A percentile compares a stretch with the other conserved stretches of the same genome.
These are phyloP conservation scores for Cryptoprocta ferox DNA, from an alignment of 2,797 vertebrate genomes.

Conservation along the genomic window DNA sequence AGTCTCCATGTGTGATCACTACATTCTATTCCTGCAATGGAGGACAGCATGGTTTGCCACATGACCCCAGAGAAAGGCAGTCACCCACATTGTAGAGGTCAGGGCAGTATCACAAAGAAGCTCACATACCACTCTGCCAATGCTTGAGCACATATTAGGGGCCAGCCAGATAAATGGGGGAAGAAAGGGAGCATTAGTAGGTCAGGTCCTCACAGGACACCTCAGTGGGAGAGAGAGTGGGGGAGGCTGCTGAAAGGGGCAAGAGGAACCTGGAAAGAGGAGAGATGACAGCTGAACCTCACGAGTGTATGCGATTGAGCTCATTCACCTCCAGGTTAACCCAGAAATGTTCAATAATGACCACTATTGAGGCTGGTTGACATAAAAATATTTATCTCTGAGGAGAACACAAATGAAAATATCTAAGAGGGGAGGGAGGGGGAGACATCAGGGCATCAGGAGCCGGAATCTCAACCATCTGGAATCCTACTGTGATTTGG, in stretches of 20 bases:
- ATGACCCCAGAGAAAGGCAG: neutral
- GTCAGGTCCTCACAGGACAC: slow-evolving; percentile 77
- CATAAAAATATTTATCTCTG: slow-evolving; percentile 77
- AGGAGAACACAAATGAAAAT: slow-evolving; percentile 75
- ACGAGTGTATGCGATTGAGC: neutral
- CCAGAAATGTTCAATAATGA: slow-evolving; percentile 20
- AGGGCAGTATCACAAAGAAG: neutral
- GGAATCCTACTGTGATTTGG: slow-evolving; percentile 79
- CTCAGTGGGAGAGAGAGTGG: slow-evolving; percentile 56
- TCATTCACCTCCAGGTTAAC: neutral
- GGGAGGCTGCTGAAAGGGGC: neutral
- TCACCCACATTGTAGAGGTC: neutral
- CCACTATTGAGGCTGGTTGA: slow-evolving; percentile 43
- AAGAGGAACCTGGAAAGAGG: neutral
- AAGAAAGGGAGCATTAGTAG: slow-evolving; percentile 78
- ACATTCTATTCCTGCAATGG: neutral
- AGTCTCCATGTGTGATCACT: neutral
- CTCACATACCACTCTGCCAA: neutral
- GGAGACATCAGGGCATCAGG: slow-evolving; percentile 68
- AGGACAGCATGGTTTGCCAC: neutral
- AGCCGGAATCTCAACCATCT: slow-evolving; percentile 82
- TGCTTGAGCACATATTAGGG: neutral
- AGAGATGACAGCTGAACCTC: neutral
- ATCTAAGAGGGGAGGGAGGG: slow-evolving; percentile 66
- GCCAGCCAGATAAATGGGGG: slow-evolving; percentile 35